Base-by-base conservation (phyloP, 92 coral and sea anemone species). In the Bergia puertoricense region DNA sequence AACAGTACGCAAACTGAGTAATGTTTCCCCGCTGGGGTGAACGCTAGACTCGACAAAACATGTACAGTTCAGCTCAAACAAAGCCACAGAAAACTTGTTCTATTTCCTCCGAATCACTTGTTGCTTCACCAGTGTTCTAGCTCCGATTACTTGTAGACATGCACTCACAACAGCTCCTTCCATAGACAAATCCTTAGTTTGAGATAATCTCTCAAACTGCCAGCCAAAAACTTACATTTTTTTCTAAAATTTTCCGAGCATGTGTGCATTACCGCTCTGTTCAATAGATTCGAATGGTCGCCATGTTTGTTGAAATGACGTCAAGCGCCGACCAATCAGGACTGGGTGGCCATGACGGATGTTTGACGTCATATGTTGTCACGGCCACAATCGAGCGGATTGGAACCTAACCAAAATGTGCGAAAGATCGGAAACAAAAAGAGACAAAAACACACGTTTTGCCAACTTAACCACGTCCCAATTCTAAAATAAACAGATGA, bases 231-330 rank as follows among this genome's bases (percentile, higher is more conserved):
- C 86, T 67, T 48, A 46, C 87, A 84, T 84, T 72, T 54, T 30
- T 71, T 84, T 41, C 67, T 13, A 18, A 46, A 84, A 84, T 30
- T 71, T 14, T 71, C 75, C 87, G 46, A 76, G 80, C 87, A 69
- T 84, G 87, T 84, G 87, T 69, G 79, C 36, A 46, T 84, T 84
- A 45, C 46, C 79, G 66, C 44, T 84, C 66, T 71, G 67, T 71
- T 84, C 87, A 84, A 84, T 44, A 68, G 87, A 72, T 84, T 84
- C 87, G 87, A 84, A 84, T 71, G 68, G 87, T 84, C 94, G 94
- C 98, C 98, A 95, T 95, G 98, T 95, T 95, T 92, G 93, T 92
- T 86, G 73, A 81, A 89, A 88, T 95, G 98, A 95, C 98, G 98
- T 95, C 80, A 81, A 62, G 74, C 6, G 62, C 79, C 86, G 91